Evolutionary conservation across 1,140 invertebrate genomes (phyloP).

Genomic region (Achroia grisella): DNA sequence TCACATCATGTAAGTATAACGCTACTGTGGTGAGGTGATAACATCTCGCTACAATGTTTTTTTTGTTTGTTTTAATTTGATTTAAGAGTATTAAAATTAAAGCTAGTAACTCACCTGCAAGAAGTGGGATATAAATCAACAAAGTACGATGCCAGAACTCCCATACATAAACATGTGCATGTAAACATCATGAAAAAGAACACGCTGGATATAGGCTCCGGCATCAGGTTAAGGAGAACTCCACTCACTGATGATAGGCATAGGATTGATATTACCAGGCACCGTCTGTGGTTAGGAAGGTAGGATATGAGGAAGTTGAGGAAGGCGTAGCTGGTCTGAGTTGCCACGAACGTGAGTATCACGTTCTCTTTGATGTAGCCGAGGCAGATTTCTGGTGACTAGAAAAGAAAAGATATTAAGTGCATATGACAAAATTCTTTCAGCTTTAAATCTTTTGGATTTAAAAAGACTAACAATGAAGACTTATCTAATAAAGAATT

Average conservation of each 20-base stretch:
- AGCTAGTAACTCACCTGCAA: conserved; percentile 49
- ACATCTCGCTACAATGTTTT: no score
- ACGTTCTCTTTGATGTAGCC: conserved; percentile 44
- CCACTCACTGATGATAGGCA: conserved; percentile 41
- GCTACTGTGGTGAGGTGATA: no score
- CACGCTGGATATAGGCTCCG: conserved; percentile 51
- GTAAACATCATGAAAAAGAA: conserved; percentile 56
- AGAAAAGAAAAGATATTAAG: conserved; percentile 19
- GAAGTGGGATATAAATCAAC: conserved; percentile 61
- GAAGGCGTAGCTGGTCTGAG: conserved; percentile 39
- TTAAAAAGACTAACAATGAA: no score
- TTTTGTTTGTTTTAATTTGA: no score
- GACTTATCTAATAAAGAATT: no score
- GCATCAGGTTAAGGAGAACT: conserved; percentile 33
- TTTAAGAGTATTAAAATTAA: neutral
- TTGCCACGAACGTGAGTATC: conserved; percentile 41
- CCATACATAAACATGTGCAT: conserved; percentile 52
- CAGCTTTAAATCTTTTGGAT: no score
- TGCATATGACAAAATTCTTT: no score
- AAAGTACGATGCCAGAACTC: conserved; percentile 57
- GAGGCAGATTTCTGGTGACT: conserved; percentile 35
- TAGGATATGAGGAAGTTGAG: conserved; percentile 55
- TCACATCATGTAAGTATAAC: no score
- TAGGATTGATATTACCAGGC: conserved; percentile 36
- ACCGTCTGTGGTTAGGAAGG: conserved; percentile 36